A percentile compares a stretch with the other conserved stretches of the same genome.
Evolutionary conservation across 2,113 vertebrate genomes (phyloP).

Genomic region (Amphiprion percula): DNA sequence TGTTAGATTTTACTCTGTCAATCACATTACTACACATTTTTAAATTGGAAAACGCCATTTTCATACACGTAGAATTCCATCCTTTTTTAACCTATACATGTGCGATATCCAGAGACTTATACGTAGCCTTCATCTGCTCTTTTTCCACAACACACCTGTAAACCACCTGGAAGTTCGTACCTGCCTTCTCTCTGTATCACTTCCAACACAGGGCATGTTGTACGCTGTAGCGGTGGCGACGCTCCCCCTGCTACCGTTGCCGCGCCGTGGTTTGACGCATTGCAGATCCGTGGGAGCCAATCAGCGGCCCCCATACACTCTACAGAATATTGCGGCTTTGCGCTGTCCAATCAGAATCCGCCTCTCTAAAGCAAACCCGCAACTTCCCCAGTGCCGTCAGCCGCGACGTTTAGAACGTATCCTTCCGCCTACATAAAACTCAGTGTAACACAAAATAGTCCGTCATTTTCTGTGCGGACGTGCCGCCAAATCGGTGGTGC

Average conservation of each 20-base stretch:
- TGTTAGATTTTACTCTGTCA: no score
- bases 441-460: conserved; percentile 75
- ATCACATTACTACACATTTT: no score
- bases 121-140: no score
- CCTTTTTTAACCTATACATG: no score
- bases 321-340: conserved; percentile 88
- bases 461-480: conserved; percentile 17
- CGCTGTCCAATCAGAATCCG: conserved; percentile 83
- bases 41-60: no score
- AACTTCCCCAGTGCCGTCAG: conserved; percentile 71
- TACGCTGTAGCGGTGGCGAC: not conserved
- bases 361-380: conserved; percentile 72
- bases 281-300: conserved; percentile 92
- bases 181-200: not conserved
- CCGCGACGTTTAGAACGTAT: conserved; percentile 50
- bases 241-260: conserved; percentile 33
- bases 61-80: no score
- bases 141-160: conserved; percentile 37
- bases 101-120: no score
- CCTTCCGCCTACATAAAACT: conserved; percentile 87
- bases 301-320: conserved; percentile 79
- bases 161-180: conserved; percentile 13
- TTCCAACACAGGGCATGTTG: not conserved
- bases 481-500: not conserved
- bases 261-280: conserved; percentile 92